phyloP scores from a whole-genome alignment of 2,888 invertebrate genomes.

The Dilophus febrilis region DNA sequence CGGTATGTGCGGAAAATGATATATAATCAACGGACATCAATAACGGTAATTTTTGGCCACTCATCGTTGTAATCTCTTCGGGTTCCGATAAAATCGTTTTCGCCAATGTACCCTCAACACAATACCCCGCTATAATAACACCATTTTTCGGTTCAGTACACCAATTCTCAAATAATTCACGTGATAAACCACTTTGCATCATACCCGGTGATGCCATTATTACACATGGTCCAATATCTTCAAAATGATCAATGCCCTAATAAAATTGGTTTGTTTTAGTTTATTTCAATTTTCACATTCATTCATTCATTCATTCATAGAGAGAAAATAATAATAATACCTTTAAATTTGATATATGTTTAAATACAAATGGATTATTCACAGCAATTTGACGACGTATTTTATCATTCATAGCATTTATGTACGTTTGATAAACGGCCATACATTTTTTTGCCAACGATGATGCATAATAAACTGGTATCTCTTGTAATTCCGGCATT shows the following conservation, averaged over 20 bases:
- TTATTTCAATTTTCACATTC: too few relatives aligned
- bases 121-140: constrained; percentile 93
- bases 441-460: constrained; percentile 99
- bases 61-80: constrained; percentile 89
- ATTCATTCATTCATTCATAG: not conserved
- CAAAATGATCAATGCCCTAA: constrained; percentile 96
- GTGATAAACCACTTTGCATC: constrained; percentile 96
- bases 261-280: too few relatives aligned
- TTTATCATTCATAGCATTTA: constrained; percentile 98
- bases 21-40: constrained; percentile 99
- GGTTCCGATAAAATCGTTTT: constrained; percentile 94
- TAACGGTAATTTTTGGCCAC: constrained; percentile 87
- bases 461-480: constrained; percentile 98
- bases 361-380: constrained; percentile 97
- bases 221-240: constrained; percentile 99
- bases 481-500: constrained; percentile 92
- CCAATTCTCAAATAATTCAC: constrained; percentile 97
- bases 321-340: constrained; percentile 30
- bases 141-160: constrained; percentile 97
- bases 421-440: constrained; percentile 99
- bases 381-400: constrained; percentile 92
- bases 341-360: constrained; percentile 90
- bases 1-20: constrained; percentile 97
- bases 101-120: constrained; percentile 78
- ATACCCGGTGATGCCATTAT: constrained; percentile 99